Conservation (phyloP, 2,888 invertebrate species). For the Mimachlamys varia region DNA sequence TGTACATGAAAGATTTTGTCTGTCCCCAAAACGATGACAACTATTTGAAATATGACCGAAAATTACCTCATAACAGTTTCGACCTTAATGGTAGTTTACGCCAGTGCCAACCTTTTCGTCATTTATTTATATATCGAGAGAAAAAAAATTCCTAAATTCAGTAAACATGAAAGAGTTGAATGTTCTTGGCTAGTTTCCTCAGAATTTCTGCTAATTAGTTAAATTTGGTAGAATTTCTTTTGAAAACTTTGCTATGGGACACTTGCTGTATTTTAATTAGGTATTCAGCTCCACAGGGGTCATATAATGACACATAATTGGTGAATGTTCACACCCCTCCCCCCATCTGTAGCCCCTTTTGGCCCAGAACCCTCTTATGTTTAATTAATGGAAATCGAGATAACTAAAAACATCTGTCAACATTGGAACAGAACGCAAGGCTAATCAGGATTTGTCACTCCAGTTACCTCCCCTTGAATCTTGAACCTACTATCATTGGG, state of each 20-base stretch:
- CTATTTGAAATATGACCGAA: neutral
- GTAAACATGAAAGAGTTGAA: neutral
- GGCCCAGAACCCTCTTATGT: slow-evolving; percentile 1
- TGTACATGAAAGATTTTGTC: neutral
- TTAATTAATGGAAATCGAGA: slow-evolving; percentile 24
- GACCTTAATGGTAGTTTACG: neutral
- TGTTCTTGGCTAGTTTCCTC: neutral
- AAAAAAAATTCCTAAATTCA: neutral
- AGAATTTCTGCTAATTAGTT: slow-evolving; percentile 11
- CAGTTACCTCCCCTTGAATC: slow-evolving; percentile 2
- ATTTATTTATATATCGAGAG: neutral
- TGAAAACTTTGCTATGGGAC: slow-evolving; percentile 20
- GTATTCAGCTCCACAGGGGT: neutral
- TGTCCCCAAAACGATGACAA: slow-evolving; percentile 2
- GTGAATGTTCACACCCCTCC: neutral
- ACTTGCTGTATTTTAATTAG: neutral
- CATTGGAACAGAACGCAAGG: neutral
- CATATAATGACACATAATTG: neutral
- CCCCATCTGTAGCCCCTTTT: neutral
- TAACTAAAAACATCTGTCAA: neutral
- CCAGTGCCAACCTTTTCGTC: neutral
- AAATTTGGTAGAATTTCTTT: neutral
- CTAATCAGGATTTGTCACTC: slow-evolving; percentile 33
- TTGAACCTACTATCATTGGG: neutral
- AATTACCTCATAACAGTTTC: neutral